A percentile compares a stretch with the other conserved stretches of the same genome.
phyloP scores from a whole-genome alignment of 1,140 invertebrate genomes.

The Cherax quadricarinatus region DNA sequence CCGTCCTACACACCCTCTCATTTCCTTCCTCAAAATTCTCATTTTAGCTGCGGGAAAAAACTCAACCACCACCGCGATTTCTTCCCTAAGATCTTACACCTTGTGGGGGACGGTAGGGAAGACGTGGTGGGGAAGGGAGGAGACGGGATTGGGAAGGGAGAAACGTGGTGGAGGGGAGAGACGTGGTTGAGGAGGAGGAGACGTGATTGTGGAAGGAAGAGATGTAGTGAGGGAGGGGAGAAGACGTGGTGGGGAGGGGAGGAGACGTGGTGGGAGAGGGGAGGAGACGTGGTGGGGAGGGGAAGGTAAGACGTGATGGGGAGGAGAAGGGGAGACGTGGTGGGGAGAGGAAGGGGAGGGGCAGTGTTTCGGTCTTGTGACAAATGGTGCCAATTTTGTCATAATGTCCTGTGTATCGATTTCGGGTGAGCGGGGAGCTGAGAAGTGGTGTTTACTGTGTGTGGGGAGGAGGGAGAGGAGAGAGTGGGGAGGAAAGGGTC shows the following conservation, averaged over 20 bases:
- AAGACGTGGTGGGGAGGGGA: too few species aligned
- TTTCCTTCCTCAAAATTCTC: not conserved
- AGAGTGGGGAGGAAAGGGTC: not conserved
- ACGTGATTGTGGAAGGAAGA: too few species aligned
- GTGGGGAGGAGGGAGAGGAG: not conserved
- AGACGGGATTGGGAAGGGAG: not conserved
- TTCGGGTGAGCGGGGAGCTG: slow-evolving; percentile 19
- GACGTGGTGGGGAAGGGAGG: too few species aligned
- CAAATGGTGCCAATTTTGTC: slow-evolving; percentile 72
- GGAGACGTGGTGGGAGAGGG: too few species aligned
- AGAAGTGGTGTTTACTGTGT: slow-evolving; percentile 34
- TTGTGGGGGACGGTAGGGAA: not conserved
- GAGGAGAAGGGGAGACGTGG: not conserved
- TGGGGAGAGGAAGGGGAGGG: not conserved
- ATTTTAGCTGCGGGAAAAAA: not conserved
- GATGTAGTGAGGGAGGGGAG: too few species aligned
- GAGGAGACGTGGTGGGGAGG: too few species aligned
- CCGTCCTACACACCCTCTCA: not conserved
- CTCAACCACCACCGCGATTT: not conserved
- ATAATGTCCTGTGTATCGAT: slow-evolving; percentile 58
- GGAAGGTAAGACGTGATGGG: not conserved
- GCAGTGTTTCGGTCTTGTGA: slow-evolving; percentile 43
- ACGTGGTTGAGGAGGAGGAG: too few species aligned
- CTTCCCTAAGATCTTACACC: not conserved
- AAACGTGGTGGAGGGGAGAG: not conserved